Evolutionary conservation across 2,888 invertebrate species (phyloP).

Genomic region (Zeuzera pyrina): DNA sequence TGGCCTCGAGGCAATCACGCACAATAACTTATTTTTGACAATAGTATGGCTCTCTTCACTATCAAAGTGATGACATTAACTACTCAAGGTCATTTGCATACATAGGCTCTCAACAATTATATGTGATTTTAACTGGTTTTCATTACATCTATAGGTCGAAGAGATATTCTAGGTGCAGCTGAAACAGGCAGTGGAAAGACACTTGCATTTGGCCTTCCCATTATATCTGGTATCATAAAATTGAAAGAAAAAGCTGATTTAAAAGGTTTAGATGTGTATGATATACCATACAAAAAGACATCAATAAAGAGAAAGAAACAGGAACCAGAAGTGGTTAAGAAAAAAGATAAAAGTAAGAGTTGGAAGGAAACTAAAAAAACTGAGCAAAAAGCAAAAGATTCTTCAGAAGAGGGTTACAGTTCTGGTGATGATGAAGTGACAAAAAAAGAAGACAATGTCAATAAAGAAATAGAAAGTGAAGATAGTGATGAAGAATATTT

Average conservation of each 20-base stretch:
- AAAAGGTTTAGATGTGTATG: constrained; percentile 50
- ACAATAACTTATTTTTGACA: no score
- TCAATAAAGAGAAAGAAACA: constrained; percentile 34
- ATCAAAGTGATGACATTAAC: no score
- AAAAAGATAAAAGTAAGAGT: constrained; percentile 17
- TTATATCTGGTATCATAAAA: constrained; percentile 87
- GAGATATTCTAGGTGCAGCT: constrained; percentile 98
- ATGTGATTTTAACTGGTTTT: no score
- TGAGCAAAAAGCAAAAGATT: constrained; percentile 30
- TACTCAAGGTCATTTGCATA: no score
- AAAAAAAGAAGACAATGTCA: constrained; percentile 4
- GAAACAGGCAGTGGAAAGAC: constrained; percentile 99
- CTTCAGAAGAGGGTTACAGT: constrained; percentile 56
- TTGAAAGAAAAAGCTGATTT: constrained; percentile 64
- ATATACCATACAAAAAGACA: constrained; percentile 50
- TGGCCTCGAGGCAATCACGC: no score
- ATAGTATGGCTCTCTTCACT: no score
- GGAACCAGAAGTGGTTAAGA: constrained; percentile 11
- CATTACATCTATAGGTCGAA: constrained; percentile 74
- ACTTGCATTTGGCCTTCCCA: constrained; percentile 96
- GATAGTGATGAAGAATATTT: constrained; percentile 30
- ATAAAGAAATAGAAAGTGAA: constrained; percentile 1
- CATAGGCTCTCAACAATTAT: no score
- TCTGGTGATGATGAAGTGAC: constrained; percentile 22
- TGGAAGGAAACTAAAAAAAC: constrained; percentile 19